Evolutionary conservation across 1,140 invertebrate genomes (phyloP), one percentile per base, ranked within the genome.

Genomic region (Portunus trituberculatus): DNA sequence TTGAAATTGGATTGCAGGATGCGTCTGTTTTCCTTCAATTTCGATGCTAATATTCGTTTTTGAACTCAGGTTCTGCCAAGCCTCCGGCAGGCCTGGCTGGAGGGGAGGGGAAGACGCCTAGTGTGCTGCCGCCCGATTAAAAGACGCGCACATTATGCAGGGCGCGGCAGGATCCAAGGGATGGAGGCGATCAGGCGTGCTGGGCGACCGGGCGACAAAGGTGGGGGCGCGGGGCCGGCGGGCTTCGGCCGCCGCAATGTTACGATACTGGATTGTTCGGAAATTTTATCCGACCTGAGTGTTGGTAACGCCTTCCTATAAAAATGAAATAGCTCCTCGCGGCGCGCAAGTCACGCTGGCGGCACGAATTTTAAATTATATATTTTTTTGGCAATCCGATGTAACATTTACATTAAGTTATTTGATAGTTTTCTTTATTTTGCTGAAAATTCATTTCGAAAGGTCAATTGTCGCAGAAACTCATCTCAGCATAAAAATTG

Each of bases 1-100:
- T 93, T 86, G 92, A 86, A 93, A 93, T 93, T 86, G 92, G 84
- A 93, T 93, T 45, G 92, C 82, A 48, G 39, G 82, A 93, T 86
- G 46, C 92, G 92, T 86, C 82, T 93, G 92, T 93, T 93, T 93
- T 93, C 92, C 92, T 93, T 93, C 92, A 93, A 93, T 93, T 93
- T 93, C 92, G 82, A 93, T 93, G 92, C 92, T 93, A 93, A 93
- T 93, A 83, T 82, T 48, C 92, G 92, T 93, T 93, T 93, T 93
- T 93, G 82, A 93, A 52, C 20, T 48, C 45, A 25, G 31, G 16
- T 14, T 28, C 12, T 14, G 25, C 45, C 7, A 32, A n/a, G 32
- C 7, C 59, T 48, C 52, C 52, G 16, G 92, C 7, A 31, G 82
- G 92, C 46, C 25, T 31, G 20, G 92, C 31, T 76, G 76, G 20